These are phyloP conservation scores for Eleginops maclovinus DNA, from an alignment of 2,113 vertebrate species.

Conservation along the genomic window DNA sequence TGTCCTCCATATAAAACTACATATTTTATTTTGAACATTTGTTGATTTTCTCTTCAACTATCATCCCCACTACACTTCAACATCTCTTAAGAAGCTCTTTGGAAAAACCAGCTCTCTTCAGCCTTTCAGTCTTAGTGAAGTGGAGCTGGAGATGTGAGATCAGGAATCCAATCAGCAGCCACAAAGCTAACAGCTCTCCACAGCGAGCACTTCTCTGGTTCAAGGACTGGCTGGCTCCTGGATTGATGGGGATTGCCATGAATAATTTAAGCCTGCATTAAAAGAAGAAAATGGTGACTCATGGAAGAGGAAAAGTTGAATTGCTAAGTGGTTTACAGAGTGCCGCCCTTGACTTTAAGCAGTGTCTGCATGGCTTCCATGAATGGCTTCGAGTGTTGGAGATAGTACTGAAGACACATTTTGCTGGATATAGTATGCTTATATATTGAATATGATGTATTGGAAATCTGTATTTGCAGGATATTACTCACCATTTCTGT, in stretches of 20 bases:
- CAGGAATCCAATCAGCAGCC: slow-evolving; percentile 30
- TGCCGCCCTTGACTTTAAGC: slow-evolving; percentile 20
- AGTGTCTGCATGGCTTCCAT: slow-evolving; percentile 10
- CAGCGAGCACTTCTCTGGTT: slow-evolving; percentile 37
- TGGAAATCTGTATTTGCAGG: slow-evolving; percentile 3
- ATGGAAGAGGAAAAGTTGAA: slow-evolving; percentile 61
- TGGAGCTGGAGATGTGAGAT: slow-evolving; percentile 9
- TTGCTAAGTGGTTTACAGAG: slow-evolving; percentile 63
- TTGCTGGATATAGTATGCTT: background rate
- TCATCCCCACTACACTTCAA: background rate
- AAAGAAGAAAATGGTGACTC: slow-evolving; percentile 71
- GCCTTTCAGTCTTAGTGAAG: slow-evolving; percentile 46
- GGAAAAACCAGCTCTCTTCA: slow-evolving; percentile 52
- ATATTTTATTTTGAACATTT: background rate
- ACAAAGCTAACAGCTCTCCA: slow-evolving; percentile 15
- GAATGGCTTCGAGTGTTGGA: background rate
- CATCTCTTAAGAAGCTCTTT: slow-evolving; percentile 46
- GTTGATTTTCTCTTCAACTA: background rate
- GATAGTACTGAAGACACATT: background rate
- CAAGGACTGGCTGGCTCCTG: slow-evolving; percentile 49
- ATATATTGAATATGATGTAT: background rate
- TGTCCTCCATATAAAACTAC: background rate
- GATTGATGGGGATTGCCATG: slow-evolving; percentile 70
- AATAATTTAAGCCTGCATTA: slow-evolving; percentile 80
- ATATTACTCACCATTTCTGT: background rate